phyloP scores from a whole-genome alignment of 2,113 vertebrate genomes.

The Entelurus aequoreus region DNA sequence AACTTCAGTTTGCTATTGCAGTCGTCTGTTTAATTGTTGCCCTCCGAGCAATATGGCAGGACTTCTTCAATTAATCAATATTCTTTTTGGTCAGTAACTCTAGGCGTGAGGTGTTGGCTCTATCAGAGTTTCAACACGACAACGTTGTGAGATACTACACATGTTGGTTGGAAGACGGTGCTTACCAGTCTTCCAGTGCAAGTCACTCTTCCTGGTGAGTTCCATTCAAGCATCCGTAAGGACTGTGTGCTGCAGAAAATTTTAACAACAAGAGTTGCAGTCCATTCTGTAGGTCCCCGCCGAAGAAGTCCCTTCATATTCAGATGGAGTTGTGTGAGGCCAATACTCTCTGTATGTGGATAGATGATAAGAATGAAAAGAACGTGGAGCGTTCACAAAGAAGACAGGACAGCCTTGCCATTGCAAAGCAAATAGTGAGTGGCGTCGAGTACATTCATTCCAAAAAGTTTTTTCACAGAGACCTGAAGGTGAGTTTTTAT shows the following conservation, averaged over 20 bases:
- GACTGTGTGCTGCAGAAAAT: not conserved
- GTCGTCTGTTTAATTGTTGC: not conserved
- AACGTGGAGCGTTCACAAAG: constrained; percentile 36
- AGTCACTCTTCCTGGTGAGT: constrained; percentile 57
- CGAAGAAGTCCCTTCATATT: constrained; percentile 61
- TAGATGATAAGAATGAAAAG: constrained; percentile 49
- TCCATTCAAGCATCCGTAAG: not conserved
- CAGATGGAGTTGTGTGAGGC: constrained; percentile 73
- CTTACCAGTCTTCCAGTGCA: constrained; percentile 25
- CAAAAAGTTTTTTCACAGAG: constrained; percentile 62
- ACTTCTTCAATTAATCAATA: not conserved
- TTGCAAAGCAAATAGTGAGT: constrained; percentile 49
- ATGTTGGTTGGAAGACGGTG: constrained; percentile 57
- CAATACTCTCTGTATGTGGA: constrained; percentile 61
- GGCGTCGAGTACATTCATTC: constrained; percentile 69
- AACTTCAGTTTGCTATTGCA: not conserved
- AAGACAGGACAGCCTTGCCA: constrained; percentile 33
- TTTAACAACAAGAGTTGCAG: not conserved
- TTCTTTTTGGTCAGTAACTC: constrained; percentile 55
- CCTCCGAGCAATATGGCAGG: too few relatives aligned
- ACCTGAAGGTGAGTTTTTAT: constrained; percentile 63
- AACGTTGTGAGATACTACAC: constrained; percentile 72
- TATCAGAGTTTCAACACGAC: constrained; percentile 53
- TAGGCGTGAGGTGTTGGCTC: constrained; percentile 47
- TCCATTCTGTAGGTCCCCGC: not conserved